Percentiles rank a stretch among this genome's conserved stretches.
Conservation (phyloP, 2,888 invertebrate species). For the Eledona agricola region DNA sequence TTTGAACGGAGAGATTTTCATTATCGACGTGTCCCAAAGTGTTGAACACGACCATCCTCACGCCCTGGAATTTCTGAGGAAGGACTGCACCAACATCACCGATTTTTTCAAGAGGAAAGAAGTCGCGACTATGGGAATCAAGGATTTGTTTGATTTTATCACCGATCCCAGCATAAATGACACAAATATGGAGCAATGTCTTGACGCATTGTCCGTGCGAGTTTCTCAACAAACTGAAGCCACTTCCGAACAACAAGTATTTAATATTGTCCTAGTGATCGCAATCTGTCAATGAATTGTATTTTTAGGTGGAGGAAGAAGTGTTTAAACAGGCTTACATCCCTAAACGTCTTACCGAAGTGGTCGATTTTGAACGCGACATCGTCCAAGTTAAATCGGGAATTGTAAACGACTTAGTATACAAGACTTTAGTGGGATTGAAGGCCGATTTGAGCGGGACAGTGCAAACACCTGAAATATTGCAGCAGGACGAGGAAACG, state of each 20-base stretch:
- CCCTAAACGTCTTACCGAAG: constrained; percentile 91
- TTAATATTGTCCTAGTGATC: constrained; percentile 4
- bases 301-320: constrained; percentile 78
- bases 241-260: constrained; percentile 74
- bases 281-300: too few species aligned
- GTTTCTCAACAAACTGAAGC: constrained; percentile 72
- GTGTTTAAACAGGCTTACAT: constrained; percentile 95
- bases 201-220: constrained; percentile 77
- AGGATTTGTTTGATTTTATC: constrained; percentile 94
- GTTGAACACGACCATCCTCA: constrained; percentile 98
- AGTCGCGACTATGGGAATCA: constrained; percentile 90
- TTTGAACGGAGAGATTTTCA: constrained; percentile 81
- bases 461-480: constrained; percentile 71
- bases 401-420: constrained; percentile 76
- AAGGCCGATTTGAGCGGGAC: constrained; percentile 82
- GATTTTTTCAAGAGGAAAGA: constrained; percentile 91
- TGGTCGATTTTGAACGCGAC: constrained; percentile 86
- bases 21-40: constrained; percentile 98
- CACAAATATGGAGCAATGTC: constrained; percentile 80
- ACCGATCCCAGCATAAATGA: constrained; percentile 89
- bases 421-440: constrained; percentile 87
- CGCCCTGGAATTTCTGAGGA: constrained; percentile 92
- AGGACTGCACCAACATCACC: constrained; percentile 92
- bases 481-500: constrained; percentile 63
- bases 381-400: constrained; percentile 82